Conservation (phyloP, 2,888 invertebrate species). For the Tetramorium bicarinatum region DNA sequence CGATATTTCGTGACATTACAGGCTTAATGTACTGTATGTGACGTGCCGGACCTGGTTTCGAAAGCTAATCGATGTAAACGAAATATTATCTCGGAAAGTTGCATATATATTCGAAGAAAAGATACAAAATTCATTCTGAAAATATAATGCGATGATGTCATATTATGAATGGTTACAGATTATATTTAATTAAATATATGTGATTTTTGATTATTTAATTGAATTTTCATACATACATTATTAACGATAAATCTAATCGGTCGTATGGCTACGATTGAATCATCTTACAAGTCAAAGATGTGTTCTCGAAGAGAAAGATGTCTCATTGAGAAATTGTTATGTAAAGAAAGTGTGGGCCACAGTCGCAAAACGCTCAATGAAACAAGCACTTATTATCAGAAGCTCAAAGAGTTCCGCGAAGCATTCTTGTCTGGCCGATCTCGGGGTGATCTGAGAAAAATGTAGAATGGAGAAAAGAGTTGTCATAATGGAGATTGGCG, state of each 20-base stretch:
- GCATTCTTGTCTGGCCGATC: slow-evolving; percentile 72
- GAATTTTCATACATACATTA: slow-evolving; percentile 5
- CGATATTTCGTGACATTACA: slow-evolving; percentile 28
- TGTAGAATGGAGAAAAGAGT: slow-evolving; percentile 15
- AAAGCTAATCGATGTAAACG: slow-evolving; percentile 38
- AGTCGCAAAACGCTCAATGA: slow-evolving; percentile 79
- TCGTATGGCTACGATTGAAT: neutral
- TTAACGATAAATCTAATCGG: neutral
- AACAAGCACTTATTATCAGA: slow-evolving; percentile 72
- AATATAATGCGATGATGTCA: neutral
- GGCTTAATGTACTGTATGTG: neutral
- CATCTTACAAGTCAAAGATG: neutral
- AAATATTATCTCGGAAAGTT: slow-evolving; percentile 18
- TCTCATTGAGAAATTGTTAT: neutral
- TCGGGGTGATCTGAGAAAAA: slow-evolving; percentile 68
- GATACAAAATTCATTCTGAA: neutral
- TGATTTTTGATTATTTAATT: neutral
- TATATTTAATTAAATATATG: neutral
- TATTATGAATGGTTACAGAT: neutral
- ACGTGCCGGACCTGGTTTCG: slow-evolving; percentile 30
- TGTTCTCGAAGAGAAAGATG: neutral
- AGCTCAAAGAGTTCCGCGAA: slow-evolving; percentile 74
- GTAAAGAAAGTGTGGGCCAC: slow-evolving; percentile 66
- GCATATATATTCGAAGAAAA: neutral
- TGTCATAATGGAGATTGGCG: slow-evolving; percentile 6